A percentile compares a stretch with the other conserved stretches of the same genome.
phyloP scores from a whole-genome alignment of 2,888 invertebrate species.

The Drosophila meridiana region DNA sequence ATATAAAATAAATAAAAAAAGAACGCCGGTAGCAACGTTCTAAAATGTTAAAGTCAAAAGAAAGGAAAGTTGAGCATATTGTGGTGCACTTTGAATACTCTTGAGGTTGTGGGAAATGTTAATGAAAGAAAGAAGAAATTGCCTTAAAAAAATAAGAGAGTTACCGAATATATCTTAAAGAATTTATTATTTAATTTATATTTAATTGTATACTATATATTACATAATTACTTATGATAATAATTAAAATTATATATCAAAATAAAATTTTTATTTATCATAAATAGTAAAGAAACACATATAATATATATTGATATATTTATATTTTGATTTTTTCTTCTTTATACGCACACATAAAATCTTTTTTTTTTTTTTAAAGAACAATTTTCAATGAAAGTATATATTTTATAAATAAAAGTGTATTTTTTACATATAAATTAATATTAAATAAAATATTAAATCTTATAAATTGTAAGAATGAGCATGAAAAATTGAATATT shows the following conservation, averaged over 20 bases:
- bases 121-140: not conserved
- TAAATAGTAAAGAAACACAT: too few relatives aligned
- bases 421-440: too few relatives aligned
- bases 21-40: slow-evolving; percentile 51
- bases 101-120: not conserved
- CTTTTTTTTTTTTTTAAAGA: too few relatives aligned
- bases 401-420: too few relatives aligned
- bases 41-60: slow-evolving; percentile 45
- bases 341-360: too few relatives aligned
- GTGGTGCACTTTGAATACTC: slow-evolving; percentile 37
- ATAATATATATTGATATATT: too few relatives aligned
- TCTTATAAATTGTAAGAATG: too few relatives aligned
- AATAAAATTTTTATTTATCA: too few relatives aligned
- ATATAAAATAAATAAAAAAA: slow-evolving; percentile 32
- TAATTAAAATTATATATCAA: not conserved
- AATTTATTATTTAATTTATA: not conserved
- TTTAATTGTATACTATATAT: not conserved
- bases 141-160: not conserved
- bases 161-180: not conserved
- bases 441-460: too few relatives aligned
- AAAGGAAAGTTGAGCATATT: slow-evolving; percentile 18
- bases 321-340: too few relatives aligned
- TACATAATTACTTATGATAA: not conserved
- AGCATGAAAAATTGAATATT: too few relatives aligned
- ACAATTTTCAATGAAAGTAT: too few relatives aligned